These are phyloP conservation scores for Dendrocincla fuliginosa DNA, from an alignment of 2,797 vertebrate genomes.

Conservation along the genomic window DNA sequence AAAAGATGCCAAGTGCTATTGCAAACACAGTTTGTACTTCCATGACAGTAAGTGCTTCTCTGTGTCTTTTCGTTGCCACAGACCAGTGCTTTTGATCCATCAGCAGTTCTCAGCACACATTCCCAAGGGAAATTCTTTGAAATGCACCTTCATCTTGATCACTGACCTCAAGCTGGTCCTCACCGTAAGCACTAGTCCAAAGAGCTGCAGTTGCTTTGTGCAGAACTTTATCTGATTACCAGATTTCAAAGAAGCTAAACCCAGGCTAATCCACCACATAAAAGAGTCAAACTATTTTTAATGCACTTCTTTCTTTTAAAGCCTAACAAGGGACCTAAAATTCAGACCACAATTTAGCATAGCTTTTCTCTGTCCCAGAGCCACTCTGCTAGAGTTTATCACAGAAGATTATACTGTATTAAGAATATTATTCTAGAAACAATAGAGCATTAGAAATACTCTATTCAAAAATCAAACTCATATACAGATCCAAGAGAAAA, in stretches of 20 bases:
- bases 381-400: background rate
- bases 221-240: constrained; percentile 72
- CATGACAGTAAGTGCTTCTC: constrained; percentile 47
- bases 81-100: constrained; percentile 64
- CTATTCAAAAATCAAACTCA: background rate
- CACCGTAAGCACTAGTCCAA: constrained; percentile 23
- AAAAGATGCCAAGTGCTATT: constrained; percentile 41
- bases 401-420: background rate
- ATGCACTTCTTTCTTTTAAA: constrained; percentile 48
- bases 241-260: constrained; percentile 74
- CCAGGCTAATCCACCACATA: constrained; percentile 61
- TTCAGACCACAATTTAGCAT: background rate
- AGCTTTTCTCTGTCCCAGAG: background rate
- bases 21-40: constrained; percentile 42
- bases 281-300: constrained; percentile 62
- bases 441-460: background rate
- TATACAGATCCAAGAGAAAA: background rate
- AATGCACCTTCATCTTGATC: constrained; percentile 75
- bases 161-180: constrained; percentile 63
- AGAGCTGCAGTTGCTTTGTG: constrained; percentile 62
- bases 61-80: constrained; percentile 36
- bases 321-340: constrained; percentile 4
- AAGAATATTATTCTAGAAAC: constrained; percentile 22
- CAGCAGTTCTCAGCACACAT: constrained; percentile 44
- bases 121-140: constrained; percentile 75